Percentiles rank a stretch among this genome's conserved stretches.
Evolutionary conservation across 2,797 vertebrate genomes (phyloP).

Genomic region (Paguma larvata): DNA sequence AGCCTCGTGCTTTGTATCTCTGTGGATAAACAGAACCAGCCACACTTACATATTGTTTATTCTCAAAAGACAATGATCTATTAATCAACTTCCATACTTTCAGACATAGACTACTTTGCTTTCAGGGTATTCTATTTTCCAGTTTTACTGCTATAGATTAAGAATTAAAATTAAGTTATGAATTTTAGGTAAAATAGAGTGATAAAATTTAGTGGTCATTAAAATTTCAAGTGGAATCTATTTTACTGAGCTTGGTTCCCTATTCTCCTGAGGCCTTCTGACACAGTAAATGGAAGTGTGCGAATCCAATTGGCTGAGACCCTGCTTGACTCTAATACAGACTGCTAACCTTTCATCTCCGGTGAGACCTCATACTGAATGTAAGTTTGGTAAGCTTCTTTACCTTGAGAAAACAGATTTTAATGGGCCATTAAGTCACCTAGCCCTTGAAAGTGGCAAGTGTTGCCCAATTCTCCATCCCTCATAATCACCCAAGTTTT

Average conservation of each 20-base stretch:
- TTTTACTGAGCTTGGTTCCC: slow-evolving; percentile 71
- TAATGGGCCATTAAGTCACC: slow-evolving; percentile 62
- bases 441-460: slow-evolving; percentile 11
- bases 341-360: not conserved
- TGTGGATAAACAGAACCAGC: slow-evolving; percentile 50
- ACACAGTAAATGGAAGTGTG: slow-evolving; percentile 73
- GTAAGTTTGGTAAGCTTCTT: slow-evolving; percentile 62
- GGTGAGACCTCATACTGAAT: slow-evolving; percentile 43
- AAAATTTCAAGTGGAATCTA: slow-evolving; percentile 77
- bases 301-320: slow-evolving; percentile 75
- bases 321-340: slow-evolving; percentile 52
- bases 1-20: slow-evolving; percentile 15
- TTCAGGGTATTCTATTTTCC: slow-evolving; percentile 72
- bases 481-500: not conserved
- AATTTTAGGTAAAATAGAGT: slow-evolving; percentile 82
- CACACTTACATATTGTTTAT: slow-evolving; percentile 51
- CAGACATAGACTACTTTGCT: slow-evolving; percentile 61
- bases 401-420: slow-evolving; percentile 65
- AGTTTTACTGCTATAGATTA: slow-evolving; percentile 82
- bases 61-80: slow-evolving; percentile 72
- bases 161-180: slow-evolving; percentile 84
- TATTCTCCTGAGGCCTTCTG: slow-evolving; percentile 63
- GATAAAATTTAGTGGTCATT: slow-evolving; percentile 83
- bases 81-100: slow-evolving; percentile 67
- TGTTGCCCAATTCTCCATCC: not conserved